phyloP scores from a whole-genome alignment of 2,797 vertebrate species.

The Carduelis carduelis region DNA sequence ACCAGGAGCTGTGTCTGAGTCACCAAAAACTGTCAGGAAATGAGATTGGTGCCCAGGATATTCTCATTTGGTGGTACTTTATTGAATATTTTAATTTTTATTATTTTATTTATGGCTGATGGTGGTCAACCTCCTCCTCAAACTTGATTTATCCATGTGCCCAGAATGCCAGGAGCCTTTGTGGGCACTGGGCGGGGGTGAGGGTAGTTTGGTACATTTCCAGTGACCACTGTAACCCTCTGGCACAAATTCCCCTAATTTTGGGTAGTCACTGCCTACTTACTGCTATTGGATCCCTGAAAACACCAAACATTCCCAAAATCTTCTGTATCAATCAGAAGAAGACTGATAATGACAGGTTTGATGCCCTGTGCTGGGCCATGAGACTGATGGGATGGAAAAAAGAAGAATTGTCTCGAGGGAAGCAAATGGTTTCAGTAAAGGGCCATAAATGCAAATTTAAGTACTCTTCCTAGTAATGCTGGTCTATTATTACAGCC shows the following conservation, averaged over 20 bases:
- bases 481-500: background rate
- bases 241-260: background rate
- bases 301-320: background rate
- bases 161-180: background rate
- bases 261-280: background rate
- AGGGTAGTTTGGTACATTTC: accelerated
- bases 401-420: background rate
- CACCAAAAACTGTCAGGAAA: background rate
- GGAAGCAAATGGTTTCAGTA: background rate
- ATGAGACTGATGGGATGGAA: background rate
- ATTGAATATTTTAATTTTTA: background rate
- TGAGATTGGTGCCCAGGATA: background rate
- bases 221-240: background rate
- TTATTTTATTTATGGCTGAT: background rate
- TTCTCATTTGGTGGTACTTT: background rate
- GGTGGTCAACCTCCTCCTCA: background rate
- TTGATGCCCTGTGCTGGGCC: background rate
- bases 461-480: background rate
- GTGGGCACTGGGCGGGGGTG: no score
- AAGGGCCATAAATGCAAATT: background rate
- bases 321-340: background rate
- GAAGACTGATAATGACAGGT: background rate
- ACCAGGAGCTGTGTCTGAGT: background rate
- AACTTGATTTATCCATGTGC: background rate
- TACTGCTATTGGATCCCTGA: background rate